Evolutionary conservation across 92 coral and sea anemone species (phyloP), one percentile per base, ranked within the genome.

Genomic region (Meandrina meandrites): DNA sequence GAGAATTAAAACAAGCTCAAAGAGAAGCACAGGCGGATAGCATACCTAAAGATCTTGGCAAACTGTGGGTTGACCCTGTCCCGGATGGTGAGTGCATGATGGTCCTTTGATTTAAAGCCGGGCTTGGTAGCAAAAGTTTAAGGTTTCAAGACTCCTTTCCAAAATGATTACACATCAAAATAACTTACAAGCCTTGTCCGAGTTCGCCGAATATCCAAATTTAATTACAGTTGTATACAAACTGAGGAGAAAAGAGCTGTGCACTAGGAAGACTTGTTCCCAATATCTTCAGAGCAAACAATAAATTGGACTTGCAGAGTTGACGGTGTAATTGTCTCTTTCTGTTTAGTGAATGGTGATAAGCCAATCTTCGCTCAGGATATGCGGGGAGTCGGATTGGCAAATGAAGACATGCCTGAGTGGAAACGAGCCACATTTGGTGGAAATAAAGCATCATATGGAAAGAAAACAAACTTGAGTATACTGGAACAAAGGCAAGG

Each of bases 361-460:
- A 92, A 92, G 84, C 98, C 98, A 30, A 91, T 95, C 85, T 97
- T 97, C 79, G 99, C 99, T 13, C 99, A 97, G 85, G 99, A 97
- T 87, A 92, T 95, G 89, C 87, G 94, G 21, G 98, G 99, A n/a
- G 71, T 97, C 14, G 96, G 95, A 54, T 86, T 97, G 92, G 94
- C 94, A 4, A 91, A 90, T 77, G 95, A 95, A 76, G 99, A 97
- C 82, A 92, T 97, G 92, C 99, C 99, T 36, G 99, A 97, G 57
- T 97, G 99, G 99, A 95, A 96, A 69, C 94, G 96, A 80, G 99
- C 98, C n/a, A 94, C 98, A 30, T 97, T 95, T 93, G 99, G 99
- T 48, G 99, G 99, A 54, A 97, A 97, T 89, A 97, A 97, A 90
- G 99, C 96, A 17, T 97, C 99, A 3, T 97, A 95, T 81, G 99